Percentiles rank a stretch among this genome's conserved stretches.
Evolutionary conservation across 2,888 invertebrate species (phyloP).

Genomic region (Hyles lineata): DNA sequence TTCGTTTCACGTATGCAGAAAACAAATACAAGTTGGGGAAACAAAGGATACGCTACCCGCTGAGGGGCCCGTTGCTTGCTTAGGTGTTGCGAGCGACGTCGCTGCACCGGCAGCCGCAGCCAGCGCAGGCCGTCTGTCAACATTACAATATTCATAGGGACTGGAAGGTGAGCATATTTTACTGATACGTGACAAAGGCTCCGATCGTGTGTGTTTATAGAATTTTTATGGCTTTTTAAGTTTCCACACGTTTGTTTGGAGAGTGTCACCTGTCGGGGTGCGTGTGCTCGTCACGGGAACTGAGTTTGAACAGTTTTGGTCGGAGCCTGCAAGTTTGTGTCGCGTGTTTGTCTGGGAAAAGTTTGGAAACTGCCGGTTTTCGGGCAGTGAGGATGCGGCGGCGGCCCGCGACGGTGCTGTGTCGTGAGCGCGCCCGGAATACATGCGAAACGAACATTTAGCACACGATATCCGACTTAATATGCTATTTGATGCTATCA

Average conservation of each 20-base stretch:
- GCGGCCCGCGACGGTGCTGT: constrained; percentile 71
- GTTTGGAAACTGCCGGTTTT: constrained; percentile 59
- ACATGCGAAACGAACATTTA: constrained; percentile 31
- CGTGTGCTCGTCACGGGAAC: constrained; percentile 16
- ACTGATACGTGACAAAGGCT: constrained; percentile 34
- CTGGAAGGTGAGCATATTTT: constrained; percentile 63
- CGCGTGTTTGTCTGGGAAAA: constrained; percentile 62
- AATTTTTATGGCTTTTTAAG: constrained; percentile 44
- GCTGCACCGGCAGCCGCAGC: constrained; percentile 16
- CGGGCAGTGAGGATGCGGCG: constrained; percentile 69
- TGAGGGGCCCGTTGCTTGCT: constrained; percentile 71
- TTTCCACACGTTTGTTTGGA: constrained; percentile 40
- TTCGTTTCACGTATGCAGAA: constrained; percentile 76
- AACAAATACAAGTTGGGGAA: constrained; percentile 75
- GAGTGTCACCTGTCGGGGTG: constrained; percentile 46
- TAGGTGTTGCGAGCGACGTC: constrained; percentile 74
- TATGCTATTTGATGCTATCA: too few relatives aligned
- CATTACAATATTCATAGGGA: constrained; percentile 57
- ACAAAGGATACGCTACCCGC: constrained; percentile 73
- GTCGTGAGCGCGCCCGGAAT: not conserved
- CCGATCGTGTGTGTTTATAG: constrained; percentile 34
- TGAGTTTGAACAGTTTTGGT: constrained; percentile 38
- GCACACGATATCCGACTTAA: not conserved
- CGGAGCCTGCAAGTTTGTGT: constrained; percentile 50
- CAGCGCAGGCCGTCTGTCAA: constrained; percentile 55